A percentile compares a stretch with the other conserved stretches of the same genome.
Evolutionary conservation across 2,888 invertebrate genomes (phyloP).

Genomic region (Hybos culiciformis): DNA sequence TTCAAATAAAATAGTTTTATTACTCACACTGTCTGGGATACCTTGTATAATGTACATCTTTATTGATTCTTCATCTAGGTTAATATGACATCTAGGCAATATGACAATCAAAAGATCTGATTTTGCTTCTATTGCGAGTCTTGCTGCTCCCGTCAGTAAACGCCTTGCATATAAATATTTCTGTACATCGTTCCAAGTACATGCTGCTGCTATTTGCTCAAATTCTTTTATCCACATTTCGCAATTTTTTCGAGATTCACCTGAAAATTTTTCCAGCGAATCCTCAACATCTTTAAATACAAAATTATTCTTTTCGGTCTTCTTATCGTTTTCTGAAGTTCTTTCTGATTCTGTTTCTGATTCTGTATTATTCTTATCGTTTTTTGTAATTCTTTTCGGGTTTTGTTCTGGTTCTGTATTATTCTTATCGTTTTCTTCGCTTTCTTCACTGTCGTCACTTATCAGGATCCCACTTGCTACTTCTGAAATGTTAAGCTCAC

Average conservation of each 20-base stretch:
- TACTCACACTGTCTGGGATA: neutral
- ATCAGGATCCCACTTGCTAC: no score
- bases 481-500: no score
- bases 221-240: constrained; percentile 5
- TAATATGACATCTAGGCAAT: constrained; percentile 1
- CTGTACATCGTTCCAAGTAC: constrained; percentile 6
- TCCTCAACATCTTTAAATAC: constrained; percentile 7
- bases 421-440: no score
- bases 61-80: neutral
- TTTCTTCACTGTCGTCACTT: no score
- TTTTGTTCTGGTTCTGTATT: no score
- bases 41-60: neutral
- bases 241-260: constrained; percentile 5
- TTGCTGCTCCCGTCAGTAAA: no score
- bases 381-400: no score
- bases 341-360: neutral
- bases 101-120: constrained; percentile 3
- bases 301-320: constrained; percentile 2
- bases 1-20: neutral
- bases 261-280: constrained; percentile 2
- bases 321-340: neutral
- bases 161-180: no score
- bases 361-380: no score
- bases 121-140: constrained; percentile 5
- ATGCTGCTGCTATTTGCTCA: constrained; percentile 3